Evolutionary conservation across 2,888 invertebrate genomes (phyloP).

Genomic region (Dryomyza anilis): DNA sequence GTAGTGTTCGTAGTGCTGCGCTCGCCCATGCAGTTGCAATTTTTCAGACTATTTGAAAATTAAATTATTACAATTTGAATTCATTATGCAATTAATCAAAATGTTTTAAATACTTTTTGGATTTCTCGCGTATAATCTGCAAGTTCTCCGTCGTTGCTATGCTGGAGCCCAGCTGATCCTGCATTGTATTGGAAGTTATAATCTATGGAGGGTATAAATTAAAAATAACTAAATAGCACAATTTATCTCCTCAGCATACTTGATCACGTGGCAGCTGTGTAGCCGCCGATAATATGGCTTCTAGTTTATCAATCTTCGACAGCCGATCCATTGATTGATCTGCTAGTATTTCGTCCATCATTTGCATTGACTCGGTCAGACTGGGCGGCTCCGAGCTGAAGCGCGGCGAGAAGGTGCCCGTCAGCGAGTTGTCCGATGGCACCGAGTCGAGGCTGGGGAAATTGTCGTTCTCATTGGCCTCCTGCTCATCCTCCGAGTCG

Average conservation of each 20-base stretch:
- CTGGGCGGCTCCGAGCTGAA: constrained; percentile 66
- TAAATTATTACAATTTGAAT: neutral
- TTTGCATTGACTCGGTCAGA: constrained; percentile 86
- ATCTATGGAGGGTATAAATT: too few species aligned
- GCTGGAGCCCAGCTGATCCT: constrained; percentile 56
- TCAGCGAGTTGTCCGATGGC: constrained; percentile 73
- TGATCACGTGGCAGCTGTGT: constrained; percentile 72
- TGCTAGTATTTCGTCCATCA: constrained; percentile 83
- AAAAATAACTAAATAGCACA: too few species aligned
- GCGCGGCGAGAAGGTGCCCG: constrained; percentile 73
- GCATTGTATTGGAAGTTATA: constrained; percentile 55
- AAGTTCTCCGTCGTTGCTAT: constrained; percentile 58
- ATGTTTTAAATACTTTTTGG: constrained; percentile 48
- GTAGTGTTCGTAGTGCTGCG: constrained; percentile 48
- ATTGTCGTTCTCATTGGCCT: constrained; percentile 71
- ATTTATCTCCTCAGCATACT: constrained; percentile 39
- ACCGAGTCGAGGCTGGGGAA: constrained; percentile 82
- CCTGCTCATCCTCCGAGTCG: constrained; percentile 75
- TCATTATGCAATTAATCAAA: neutral
- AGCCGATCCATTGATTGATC: constrained; percentile 83
- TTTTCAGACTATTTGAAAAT: constrained; percentile 50
- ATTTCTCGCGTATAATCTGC: constrained; percentile 58
- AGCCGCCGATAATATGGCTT: constrained; percentile 82
- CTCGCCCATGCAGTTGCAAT: constrained; percentile 56
- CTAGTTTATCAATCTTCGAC: constrained; percentile 84